Evolutionary conservation across 1,140 invertebrate genomes (phyloP).

Genomic region (Calliphora vicina): DNA sequence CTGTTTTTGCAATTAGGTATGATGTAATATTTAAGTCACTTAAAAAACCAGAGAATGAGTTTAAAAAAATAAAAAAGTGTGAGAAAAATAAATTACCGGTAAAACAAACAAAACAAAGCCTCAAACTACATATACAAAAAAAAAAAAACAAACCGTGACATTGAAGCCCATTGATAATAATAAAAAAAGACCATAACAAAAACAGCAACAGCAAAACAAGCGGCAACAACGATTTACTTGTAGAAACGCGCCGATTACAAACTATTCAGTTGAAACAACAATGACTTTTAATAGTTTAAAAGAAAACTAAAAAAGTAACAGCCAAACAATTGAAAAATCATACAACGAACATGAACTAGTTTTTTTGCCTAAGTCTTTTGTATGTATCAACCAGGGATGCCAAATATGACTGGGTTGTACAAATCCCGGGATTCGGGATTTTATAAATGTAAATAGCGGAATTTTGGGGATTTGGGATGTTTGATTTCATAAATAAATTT

Average conservation of each 20-base stretch:
- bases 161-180: background rate
- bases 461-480: too few relatives aligned
- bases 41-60: background rate
- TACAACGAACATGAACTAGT: background rate
- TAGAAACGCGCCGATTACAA: background rate
- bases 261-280: background rate
- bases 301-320: background rate
- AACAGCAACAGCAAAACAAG: background rate
- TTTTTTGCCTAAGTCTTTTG: background rate
- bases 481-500: too few relatives aligned
- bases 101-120: background rate
- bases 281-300: background rate
- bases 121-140: background rate
- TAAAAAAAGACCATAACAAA: background rate
- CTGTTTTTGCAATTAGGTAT: background rate
- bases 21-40: conserved; percentile 12
- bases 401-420: too few relatives aligned
- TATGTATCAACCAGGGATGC: background rate
- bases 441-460: too few relatives aligned
- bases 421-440: too few relatives aligned
- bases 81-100: background rate
- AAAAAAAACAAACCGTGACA: conserved; percentile 22
- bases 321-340: background rate
- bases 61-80: background rate
- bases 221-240: background rate